Percentiles rank a stretch among this genome's conserved stretches.
Conservation (phyloP, 2,113 vertebrate genomes). For the Emydura subglobosa region DNA sequence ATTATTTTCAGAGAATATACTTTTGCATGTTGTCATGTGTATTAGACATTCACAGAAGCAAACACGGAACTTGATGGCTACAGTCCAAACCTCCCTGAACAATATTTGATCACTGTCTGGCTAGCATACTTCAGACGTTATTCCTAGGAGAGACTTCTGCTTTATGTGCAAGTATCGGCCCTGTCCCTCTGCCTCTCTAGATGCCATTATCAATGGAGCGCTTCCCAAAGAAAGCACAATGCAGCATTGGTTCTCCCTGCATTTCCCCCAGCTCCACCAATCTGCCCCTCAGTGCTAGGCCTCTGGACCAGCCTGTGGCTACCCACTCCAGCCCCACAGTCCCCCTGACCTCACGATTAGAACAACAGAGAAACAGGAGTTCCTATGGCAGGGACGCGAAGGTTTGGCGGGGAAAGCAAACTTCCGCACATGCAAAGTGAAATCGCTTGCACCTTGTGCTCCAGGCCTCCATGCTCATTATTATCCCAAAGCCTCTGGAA, state of each 20-base stretch:
- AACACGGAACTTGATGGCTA: fast-evolving
- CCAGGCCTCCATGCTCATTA: not conserved
- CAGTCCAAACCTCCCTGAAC: not conserved
- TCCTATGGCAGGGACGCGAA: too few relatives aligned
- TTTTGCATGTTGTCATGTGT: not conserved
- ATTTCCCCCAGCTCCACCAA: not conserved
- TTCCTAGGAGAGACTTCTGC: not conserved
- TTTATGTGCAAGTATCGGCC: not conserved
- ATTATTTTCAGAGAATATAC: not conserved
- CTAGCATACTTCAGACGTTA: not conserved
- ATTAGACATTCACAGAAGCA: not conserved
- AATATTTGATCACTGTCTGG: not conserved
- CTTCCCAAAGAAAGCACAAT: not conserved
- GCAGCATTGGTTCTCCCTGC: too few relatives aligned
- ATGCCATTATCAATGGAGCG: not conserved
- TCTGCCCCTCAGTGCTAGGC: not conserved
- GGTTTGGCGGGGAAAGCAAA: not conserved
- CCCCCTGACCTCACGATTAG: not conserved
- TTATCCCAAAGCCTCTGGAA: not conserved
- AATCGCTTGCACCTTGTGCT: too few relatives aligned
- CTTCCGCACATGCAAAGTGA: not conserved
- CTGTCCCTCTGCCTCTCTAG: not conserved
- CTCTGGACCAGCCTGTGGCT: not conserved
- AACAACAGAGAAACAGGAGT: not conserved
- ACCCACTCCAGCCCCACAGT: not conserved